phyloP scores from a whole-genome alignment of 1,140 invertebrate species.

The Papilio glaucus region DNA sequence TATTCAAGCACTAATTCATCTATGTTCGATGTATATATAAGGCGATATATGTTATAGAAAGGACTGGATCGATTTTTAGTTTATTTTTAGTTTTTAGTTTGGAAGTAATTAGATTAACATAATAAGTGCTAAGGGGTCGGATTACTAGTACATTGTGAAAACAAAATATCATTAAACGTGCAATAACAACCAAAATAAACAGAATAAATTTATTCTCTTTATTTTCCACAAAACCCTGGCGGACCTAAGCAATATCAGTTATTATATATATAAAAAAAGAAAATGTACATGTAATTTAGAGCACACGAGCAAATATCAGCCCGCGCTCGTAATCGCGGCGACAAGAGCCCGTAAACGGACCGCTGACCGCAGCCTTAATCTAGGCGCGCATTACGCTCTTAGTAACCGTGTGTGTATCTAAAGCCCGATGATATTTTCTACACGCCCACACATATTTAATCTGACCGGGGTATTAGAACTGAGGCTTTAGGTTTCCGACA shows the following conservation, averaged over 20 bases:
- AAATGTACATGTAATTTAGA: slow-evolving; percentile 22
- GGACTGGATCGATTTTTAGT: no score
- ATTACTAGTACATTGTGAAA: background rate
- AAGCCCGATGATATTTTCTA: slow-evolving; percentile 20
- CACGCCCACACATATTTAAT: slow-evolving; percentile 18
- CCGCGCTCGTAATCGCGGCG: slow-evolving; percentile 26
- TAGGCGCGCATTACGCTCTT: slow-evolving; percentile 25
- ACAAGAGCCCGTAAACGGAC: slow-evolving; percentile 26
- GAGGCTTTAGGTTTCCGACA: background rate
- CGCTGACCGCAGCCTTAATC: slow-evolving; percentile 31
- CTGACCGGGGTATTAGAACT: slow-evolving; percentile 4
- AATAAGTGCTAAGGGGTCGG: background rate
- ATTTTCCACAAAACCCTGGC: background rate
- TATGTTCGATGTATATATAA: no score
- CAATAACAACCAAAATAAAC: background rate
- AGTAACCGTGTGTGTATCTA: slow-evolving; percentile 3
- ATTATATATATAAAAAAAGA: slow-evolving; percentile 9
- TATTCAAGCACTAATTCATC: no score
- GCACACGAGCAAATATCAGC: slow-evolving; percentile 9
- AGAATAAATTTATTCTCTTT: background rate
- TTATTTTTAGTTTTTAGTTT: no score
- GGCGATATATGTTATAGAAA: no score
- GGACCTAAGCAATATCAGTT: background rate
- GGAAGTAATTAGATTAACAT: no score
- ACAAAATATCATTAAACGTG: background rate